These are phyloP conservation scores for Aegithalos caudatus DNA, from an alignment of 2,113 vertebrate species.

Conservation along the genomic window DNA sequence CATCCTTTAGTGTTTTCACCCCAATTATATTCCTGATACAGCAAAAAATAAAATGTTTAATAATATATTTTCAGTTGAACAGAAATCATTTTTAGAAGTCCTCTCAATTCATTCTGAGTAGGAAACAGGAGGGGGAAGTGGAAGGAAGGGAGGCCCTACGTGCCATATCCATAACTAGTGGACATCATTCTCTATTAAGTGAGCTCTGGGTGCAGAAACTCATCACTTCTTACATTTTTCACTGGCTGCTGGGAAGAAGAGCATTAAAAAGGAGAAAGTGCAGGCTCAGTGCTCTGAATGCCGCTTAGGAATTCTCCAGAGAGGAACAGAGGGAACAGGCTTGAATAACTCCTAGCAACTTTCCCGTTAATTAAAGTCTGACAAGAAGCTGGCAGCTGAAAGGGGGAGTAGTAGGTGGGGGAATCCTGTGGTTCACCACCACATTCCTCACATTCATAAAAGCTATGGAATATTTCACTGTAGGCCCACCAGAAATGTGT, in stretches of 20 bases:
- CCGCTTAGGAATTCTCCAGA: conserved; percentile 56
- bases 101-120: not conserved
- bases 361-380: conserved; percentile 72
- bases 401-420: conserved; percentile 71
- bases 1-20: not conserved
- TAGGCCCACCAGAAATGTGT: conserved; percentile 38
- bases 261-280: conserved; percentile 2
- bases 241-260: conserved; percentile 10
- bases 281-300: conserved; percentile 6
- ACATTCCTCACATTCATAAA: conserved; percentile 72
- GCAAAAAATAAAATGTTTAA: not conserved
- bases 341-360: conserved; percentile 69
- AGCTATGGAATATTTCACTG: conserved; percentile 66
- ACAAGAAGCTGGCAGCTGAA: conserved; percentile 73
- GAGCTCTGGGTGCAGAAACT: not conserved
- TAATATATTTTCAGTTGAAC: not conserved
- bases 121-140: not conserved
- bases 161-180: not conserved
- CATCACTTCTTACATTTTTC: conserved; percentile 1
- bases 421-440: conserved; percentile 71
- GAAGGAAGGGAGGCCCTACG: not conserved
- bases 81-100: not conserved
- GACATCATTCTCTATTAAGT: not conserved
- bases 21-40: not conserved
- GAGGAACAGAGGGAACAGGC: conserved; percentile 53